phyloP scores from a whole-genome alignment of 1,140 invertebrate genomes.

The Drosophila setifemur region DNA sequence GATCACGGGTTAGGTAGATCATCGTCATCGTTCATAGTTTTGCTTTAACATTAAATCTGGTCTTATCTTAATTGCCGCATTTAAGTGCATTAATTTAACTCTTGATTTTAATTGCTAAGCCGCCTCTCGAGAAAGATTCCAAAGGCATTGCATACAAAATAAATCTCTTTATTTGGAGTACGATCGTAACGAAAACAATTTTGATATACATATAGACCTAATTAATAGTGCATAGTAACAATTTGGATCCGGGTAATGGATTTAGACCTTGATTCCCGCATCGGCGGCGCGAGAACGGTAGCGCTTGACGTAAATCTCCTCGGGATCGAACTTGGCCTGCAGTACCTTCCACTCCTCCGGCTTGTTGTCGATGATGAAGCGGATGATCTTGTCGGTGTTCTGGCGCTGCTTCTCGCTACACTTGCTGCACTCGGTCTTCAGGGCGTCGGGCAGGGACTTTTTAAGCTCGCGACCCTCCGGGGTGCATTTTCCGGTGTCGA shows the following conservation, averaged over 20 bases:
- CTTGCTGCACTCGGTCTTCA: constrained; percentile 86
- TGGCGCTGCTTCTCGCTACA: constrained; percentile 85
- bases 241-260: neutral
- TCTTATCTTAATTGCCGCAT: constrained; percentile 3
- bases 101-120: neutral
- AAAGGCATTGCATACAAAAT: constrained; percentile 17
- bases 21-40: constrained; percentile 1
- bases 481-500: constrained; percentile 87
- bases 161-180: constrained; percentile 41
- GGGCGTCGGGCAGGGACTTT: constrained; percentile 86
- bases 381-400: constrained; percentile 84
- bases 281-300: constrained; percentile 84
- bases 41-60: neutral
- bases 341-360: constrained; percentile 84
- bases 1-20: constrained; percentile 2
- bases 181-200: constrained; percentile 23
- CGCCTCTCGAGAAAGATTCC: neutral
- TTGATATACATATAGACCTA: constrained; percentile 34
- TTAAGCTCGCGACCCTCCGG: constrained; percentile 88
- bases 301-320: constrained; percentile 84
- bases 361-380: constrained; percentile 84
- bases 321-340: constrained; percentile 85
- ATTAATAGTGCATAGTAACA: constrained; percentile 40
- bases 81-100: neutral
- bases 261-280: constrained; percentile 69